Evolutionary conservation across 2,113 vertebrate species (phyloP), one percentile per base, ranked within the genome.

Genomic region (Macroglossus sobrinus): DNA sequence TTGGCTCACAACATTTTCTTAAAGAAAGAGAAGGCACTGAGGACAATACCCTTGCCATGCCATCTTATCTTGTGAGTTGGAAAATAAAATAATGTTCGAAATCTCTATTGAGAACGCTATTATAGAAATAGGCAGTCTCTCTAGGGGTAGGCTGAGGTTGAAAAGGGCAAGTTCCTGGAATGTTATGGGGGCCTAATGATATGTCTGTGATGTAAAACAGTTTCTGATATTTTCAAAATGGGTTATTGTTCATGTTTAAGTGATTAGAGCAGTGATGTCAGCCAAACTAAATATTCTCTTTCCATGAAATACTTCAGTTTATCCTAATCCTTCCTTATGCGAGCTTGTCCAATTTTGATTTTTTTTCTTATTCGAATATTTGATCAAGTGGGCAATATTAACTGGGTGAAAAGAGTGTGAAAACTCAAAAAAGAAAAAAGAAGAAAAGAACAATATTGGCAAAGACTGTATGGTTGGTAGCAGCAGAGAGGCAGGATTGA

Each of bases 281-380:
- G 87, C 92, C 92, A 98, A 97, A 84, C 24, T 92, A 97, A 97
- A 92, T 96, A 87, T 64, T 90, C 86, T 79, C n/a, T 95, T 97
- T 87, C 75, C 63, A 88, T 3, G 30, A 50, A 89, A 84, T 97
- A 45, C 72, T 95, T 93, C 74, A 94, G 61, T 15, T 87, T 18
- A 68, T 78, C 95, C 47, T 81, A 89, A 92, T 81, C 40, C 90
- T 38, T 95, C 71, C 90, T 90, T 26, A 84, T 38, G 35, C 21
- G 38, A 90, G 93, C 35, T 22, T 93, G 53, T 68, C 47, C 80
- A 92, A 5, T 71, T 87, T 66, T 74, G n/a, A 91, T 18, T 5
- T 85, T 66, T 66, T 84, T 69, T 35, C n/a, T 89, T n/a, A 53
- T 55, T 1, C 89, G 50, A 26, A 43, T 91, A 74, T 97, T 96